Conservation (phyloP, 2,113 vertebrate genomes). For the human (Homo sapiens) region DNA sequence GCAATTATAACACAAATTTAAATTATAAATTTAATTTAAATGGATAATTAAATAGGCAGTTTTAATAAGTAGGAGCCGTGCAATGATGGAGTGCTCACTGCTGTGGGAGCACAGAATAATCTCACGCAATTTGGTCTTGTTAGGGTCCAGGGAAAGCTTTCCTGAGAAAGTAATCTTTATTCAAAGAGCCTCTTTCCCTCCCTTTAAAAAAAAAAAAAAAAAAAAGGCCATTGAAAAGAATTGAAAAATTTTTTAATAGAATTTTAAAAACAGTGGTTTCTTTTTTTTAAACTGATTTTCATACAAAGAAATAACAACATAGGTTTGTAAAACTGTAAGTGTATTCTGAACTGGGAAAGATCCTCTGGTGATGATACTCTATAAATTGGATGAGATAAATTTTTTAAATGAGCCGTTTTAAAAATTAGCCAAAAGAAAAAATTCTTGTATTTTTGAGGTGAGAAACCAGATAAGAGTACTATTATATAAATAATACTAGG, state of each 20-base stretch:
- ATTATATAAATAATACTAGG: not conserved
- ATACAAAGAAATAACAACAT: not conserved
- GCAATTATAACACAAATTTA: not conserved
- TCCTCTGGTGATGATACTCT: not conserved
- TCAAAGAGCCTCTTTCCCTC: not conserved
- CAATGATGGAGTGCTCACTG: not conserved
- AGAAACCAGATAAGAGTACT: not conserved
- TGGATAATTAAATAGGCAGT: slow-evolving; percentile 15
- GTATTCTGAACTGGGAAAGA: not conserved
- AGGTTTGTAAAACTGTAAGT: not conserved
- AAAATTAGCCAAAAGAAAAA: not conserved
- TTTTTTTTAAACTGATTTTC: not conserved
- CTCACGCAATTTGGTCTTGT: not conserved
- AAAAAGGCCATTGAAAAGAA: not conserved
- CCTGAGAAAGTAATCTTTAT: slow-evolving; percentile 7
- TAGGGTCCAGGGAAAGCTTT: not conserved
- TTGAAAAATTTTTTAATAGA: not conserved
- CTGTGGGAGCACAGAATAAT: not conserved
- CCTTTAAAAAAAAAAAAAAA: not conserved
- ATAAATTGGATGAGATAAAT: not conserved
- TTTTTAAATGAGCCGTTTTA: slow-evolving; percentile 23
- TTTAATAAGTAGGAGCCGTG: slow-evolving; percentile 21
- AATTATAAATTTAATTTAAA: slow-evolving; percentile 54
- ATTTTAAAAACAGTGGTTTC: not conserved
- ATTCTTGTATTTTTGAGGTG: slow-evolving; percentile 24